Conservation (phyloP, 2,797 vertebrate genomes). For the Chelonia mydas region DNA sequence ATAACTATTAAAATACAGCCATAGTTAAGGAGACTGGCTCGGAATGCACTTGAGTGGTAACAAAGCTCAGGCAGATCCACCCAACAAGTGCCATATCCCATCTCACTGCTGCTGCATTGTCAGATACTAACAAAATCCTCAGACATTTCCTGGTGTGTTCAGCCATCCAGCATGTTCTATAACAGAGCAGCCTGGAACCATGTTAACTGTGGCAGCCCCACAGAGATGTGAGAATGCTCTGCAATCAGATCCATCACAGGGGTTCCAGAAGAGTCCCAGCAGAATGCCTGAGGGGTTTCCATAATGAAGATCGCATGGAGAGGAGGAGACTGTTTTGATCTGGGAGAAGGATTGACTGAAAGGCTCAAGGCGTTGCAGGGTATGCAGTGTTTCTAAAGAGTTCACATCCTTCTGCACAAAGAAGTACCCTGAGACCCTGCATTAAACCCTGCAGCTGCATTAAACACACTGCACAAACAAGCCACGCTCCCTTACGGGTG, state of each 20-base stretch:
- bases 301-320: neutral
- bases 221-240: neutral
- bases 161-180: constrained; percentile 8
- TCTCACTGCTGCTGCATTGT: neutral
- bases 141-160: neutral
- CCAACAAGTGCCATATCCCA: constrained; percentile 5
- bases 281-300: neutral
- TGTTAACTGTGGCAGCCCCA: neutral
- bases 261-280: no score
- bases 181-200: neutral
- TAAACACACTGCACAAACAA: neutral
- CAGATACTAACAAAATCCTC: constrained; percentile 13
- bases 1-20: constrained; percentile 28
- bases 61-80: constrained; percentile 7
- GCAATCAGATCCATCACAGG: neutral
- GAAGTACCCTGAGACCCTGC: neutral
- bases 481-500: neutral
- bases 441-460: neutral
- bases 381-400: neutral
- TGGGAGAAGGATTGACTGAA: neutral
- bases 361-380: neutral
- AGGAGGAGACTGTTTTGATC: neutral
- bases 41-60: neutral
- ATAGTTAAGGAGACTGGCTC: neutral
- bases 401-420: neutral